Base-by-base conservation (phyloP, 2,113 vertebrate genomes). In the Nycticryphes semicollaris region DNA sequence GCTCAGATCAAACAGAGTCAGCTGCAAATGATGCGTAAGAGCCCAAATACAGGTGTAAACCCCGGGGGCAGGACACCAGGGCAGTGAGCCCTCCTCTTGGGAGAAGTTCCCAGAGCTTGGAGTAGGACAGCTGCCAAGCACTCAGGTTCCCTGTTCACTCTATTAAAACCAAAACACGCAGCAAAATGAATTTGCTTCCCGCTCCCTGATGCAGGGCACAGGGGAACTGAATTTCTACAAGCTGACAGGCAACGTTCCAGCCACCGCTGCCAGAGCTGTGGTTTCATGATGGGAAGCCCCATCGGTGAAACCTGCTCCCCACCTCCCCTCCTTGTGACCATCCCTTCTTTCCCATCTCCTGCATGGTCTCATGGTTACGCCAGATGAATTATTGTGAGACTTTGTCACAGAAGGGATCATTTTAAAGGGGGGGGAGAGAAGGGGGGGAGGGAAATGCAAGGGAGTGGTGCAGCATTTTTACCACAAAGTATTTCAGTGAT, bases 121-220 rank as follows among this genome's bases (percentile, higher is more conserved):
- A 37, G 35, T n/a, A 72, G 45, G 25, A 22, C 16, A 23, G 43
- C 33, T 24, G 16, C 47, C 23, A 17, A 72, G 66, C 3, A 0
- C 22, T 35, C 0, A 2, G 11, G 13, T 22, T 76, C 25, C 27
- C 30, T 4, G 5, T 14, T 48, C 21, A 6, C n/a, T 57, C 72
- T 31, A 2, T 17, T 33, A n/a, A 28, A 50, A 19, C 13, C 25
- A 53, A 59, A 70, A 30, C 30, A 21, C 4, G 2, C 3, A 10
- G 57, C 37, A 41, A 22, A 43, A 54, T 3, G 6, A 54, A 47
- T 60, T n/a, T 41, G 17, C 39, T n/a, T 43, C 27, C 19, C 19
- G 3, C 31, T 43, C 13, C 27, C 5, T 3, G 12, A 12, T 12
- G 51, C 4, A 2, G 17, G 4, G 15, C 2, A 48, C 3, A 0